Percentiles rank a stretch among this genome's conserved stretches.
Conservation (phyloP, 2,797 vertebrate genomes). For the Craterocephalus amniculus region DNA sequence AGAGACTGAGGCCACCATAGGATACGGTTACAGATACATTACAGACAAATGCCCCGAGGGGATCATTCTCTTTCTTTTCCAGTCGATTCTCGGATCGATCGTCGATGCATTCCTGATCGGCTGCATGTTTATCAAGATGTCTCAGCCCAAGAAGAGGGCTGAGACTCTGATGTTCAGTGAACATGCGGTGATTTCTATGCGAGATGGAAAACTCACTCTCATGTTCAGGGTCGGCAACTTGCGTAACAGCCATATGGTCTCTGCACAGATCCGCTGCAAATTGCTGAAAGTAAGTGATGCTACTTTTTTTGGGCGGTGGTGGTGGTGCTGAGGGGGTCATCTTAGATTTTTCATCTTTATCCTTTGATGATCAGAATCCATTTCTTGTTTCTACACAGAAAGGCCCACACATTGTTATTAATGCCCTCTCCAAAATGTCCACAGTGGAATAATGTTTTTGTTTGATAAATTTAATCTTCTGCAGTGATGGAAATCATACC, state of each 20-base stretch:
- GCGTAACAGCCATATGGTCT: conserved; percentile 99
- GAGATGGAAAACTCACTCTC: conserved; percentile 96
- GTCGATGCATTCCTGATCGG: conserved; percentile 98
- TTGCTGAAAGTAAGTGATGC: conserved; percentile 92
- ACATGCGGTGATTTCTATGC: conserved; percentile 95
- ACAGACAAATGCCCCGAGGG: conserved; percentile 99
- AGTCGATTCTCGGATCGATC: conserved; percentile 97
- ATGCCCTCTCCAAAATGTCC: conserved; percentile 1
- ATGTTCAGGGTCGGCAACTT: conserved; percentile 99
- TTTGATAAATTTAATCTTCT: neutral
- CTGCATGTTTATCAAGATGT: conserved; percentile 99
- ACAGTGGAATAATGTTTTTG: neutral
- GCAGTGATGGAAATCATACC: neutral
- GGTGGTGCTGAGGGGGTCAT: neutral
- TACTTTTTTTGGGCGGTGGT: conserved; percentile 6
- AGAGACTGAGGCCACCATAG: conserved; percentile 97
- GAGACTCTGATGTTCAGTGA: conserved; percentile 99
- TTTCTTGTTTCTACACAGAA: conserved; percentile 13
- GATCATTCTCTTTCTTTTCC: conserved; percentile 98
- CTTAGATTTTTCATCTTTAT: neutral
- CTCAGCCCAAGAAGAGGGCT: conserved; percentile 97
- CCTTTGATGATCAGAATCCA: neutral
- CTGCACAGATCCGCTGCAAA: conserved; percentile 99
- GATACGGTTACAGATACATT: conserved; percentile 98
- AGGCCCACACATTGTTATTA: conserved; percentile 39